These are phyloP conservation scores for Deilephila elpenor DNA, from an alignment of 2,888 invertebrate species.

Conservation along the genomic window DNA sequence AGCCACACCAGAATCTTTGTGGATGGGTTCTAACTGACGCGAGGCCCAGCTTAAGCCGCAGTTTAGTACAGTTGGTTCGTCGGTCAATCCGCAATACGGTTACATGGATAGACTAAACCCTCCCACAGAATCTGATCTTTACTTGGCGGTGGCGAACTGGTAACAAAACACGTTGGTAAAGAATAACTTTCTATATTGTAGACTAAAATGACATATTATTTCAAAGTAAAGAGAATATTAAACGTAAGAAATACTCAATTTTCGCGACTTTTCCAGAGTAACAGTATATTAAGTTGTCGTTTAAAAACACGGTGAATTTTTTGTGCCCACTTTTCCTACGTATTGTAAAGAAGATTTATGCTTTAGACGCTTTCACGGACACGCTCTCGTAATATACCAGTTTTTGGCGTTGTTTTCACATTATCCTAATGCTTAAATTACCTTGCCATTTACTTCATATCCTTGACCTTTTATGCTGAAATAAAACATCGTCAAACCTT, in stretches of 20 bases:
- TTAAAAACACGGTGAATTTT: neutral
- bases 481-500: neutral
- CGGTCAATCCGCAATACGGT: no score
- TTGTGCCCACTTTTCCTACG: slow-evolving; percentile 5
- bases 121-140: no score
- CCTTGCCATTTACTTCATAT: neutral
- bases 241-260: neutral
- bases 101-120: no score
- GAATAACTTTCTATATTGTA: no score
- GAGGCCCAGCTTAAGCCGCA: no score
- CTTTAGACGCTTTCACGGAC: slow-evolving; percentile 12
- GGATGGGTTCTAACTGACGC: no score
- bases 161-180: no score
- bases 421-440: slow-evolving; percentile 22
- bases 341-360: slow-evolving; percentile 1
- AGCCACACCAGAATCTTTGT: no score
- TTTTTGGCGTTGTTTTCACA: slow-evolving; percentile 19
- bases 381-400: neutral
- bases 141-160: no score
- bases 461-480: slow-evolving; percentile 4
- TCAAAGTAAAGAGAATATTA: neutral
- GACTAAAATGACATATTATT: no score
- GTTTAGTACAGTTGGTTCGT: no score
- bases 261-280: neutral
- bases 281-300: neutral